phyloP scores from a whole-genome alignment of 92 coral and sea anemone species.

The Metridium senile region DNA sequence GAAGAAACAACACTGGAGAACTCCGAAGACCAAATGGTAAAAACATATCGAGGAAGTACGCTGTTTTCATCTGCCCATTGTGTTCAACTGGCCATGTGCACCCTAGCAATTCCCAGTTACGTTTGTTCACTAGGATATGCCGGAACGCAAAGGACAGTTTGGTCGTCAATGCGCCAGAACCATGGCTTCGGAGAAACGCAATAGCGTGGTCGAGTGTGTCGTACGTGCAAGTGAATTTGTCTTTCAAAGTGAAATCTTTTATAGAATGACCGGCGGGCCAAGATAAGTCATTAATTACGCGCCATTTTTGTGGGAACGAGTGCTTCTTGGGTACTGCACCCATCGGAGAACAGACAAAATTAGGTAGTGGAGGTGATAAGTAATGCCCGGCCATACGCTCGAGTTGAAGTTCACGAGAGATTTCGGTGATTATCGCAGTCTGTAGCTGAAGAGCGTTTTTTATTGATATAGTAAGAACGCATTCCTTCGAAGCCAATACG shows the following conservation, averaged over 20 bases:
- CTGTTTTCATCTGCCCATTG: background rate
- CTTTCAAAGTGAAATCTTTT: conserved; percentile 21
- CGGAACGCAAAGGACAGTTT: conserved; percentile 38
- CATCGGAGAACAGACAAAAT: conserved; percentile 40
- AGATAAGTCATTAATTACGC: conserved; percentile 33
- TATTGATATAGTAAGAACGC: no score
- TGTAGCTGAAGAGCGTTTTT: no score
- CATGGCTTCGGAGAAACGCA: background rate
- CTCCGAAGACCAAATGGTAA: conserved; percentile 29
- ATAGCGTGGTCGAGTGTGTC: conserved; percentile 31
- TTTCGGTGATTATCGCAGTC: no score
- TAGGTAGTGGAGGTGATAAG: conserved; percentile 18
- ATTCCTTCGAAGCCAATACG: no score
- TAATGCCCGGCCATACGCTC: conserved; percentile 7
- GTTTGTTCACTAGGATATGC: conserved; percentile 6
- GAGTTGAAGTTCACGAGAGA: no score
- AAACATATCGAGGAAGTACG: conserved; percentile 19
- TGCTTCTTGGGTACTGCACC: conserved; percentile 41
- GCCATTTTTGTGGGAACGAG: conserved; percentile 27
- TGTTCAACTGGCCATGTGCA: conserved; percentile 24
- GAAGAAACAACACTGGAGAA: conserved; percentile 17
- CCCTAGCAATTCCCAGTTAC: conserved; percentile 52
- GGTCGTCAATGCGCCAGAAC: conserved; percentile 9
- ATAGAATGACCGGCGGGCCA: conserved; percentile 40
- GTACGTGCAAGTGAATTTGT: conserved; percentile 22